Evolutionary conservation across 2,797 vertebrate species (phyloP).

Genomic region (Valencia hispanica): DNA sequence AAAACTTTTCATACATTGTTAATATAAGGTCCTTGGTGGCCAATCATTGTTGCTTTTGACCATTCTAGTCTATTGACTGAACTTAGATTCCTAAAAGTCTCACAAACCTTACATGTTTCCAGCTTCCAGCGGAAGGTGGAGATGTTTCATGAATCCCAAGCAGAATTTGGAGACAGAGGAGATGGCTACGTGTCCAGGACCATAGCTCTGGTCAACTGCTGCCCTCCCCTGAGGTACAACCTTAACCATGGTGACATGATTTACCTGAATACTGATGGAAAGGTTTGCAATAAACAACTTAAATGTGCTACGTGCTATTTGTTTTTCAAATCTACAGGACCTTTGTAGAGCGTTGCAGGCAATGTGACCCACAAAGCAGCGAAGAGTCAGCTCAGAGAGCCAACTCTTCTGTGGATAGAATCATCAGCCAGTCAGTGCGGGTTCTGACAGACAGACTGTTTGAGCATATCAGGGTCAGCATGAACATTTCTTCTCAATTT

Average conservation of each 20-base stretch:
- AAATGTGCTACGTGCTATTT: neutral
- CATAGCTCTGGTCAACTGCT: constrained; percentile 89
- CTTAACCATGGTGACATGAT: neutral
- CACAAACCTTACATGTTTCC: constrained; percentile 30
- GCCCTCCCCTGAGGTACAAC: constrained; percentile 89
- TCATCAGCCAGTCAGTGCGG: constrained; percentile 85
- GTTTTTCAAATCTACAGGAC: constrained; percentile 67
- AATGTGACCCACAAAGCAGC: constrained; percentile 85
- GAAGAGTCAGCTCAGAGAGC: constrained; percentile 84
- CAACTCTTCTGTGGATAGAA: constrained; percentile 82
- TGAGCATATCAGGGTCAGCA: constrained; percentile 89
- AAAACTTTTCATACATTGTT: neutral
- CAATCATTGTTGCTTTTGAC: neutral
- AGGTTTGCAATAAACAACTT: neutral
- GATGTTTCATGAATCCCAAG: constrained; percentile 86
- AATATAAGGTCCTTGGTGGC: neutral
- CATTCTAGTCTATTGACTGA: neutral
- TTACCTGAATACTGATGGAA: neutral
- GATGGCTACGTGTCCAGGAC: constrained; percentile 85
- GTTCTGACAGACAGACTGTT: constrained; percentile 86
- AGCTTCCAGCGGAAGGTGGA: constrained; percentile 93
- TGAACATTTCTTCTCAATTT: neutral
- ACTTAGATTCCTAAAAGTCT: constrained; percentile 15
- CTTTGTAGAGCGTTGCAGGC: constrained; percentile 87
- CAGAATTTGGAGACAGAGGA: constrained; percentile 79